Conservation (phyloP, 2,888 invertebrate genomes). For the Cephonodes hylas region DNA sequence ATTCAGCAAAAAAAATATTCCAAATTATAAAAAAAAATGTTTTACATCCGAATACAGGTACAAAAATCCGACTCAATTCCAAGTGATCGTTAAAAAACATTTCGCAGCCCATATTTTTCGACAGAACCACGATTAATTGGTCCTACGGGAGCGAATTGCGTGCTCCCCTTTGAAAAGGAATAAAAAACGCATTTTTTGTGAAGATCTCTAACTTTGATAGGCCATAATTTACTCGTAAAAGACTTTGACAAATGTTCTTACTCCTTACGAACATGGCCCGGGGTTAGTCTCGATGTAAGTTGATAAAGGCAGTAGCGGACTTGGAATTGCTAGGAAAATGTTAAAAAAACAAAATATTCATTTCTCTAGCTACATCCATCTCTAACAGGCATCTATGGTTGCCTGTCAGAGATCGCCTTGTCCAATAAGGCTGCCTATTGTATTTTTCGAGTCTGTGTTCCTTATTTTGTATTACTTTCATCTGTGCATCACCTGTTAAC, state of each 20-base stretch:
- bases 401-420: no score
- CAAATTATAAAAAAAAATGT: not conserved
- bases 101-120: not conserved
- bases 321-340: not conserved
- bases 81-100: not conserved
- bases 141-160: conserved; percentile 11
- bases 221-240: conserved; percentile 23
- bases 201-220: conserved; percentile 24
- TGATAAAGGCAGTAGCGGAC: conserved; percentile 14
- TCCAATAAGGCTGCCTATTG: no score
- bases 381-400: no score
- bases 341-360: no score
- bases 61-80: not conserved
- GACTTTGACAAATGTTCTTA: conserved; percentile 32
- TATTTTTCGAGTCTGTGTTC: no score
- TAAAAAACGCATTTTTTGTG: conserved; percentile 12
- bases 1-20: no score
- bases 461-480: no score
- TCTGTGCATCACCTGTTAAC: no score
- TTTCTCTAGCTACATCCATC: no score
- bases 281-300: conserved; percentile 21
- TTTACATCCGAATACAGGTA: not conserved
- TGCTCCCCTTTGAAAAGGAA: conserved; percentile 2
- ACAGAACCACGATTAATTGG: not conserved
- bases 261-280: conserved; percentile 17